These are phyloP conservation scores for Listronotus bonariensis DNA, from an alignment of 1,140 invertebrate genomes.

Conservation along the genomic window DNA sequence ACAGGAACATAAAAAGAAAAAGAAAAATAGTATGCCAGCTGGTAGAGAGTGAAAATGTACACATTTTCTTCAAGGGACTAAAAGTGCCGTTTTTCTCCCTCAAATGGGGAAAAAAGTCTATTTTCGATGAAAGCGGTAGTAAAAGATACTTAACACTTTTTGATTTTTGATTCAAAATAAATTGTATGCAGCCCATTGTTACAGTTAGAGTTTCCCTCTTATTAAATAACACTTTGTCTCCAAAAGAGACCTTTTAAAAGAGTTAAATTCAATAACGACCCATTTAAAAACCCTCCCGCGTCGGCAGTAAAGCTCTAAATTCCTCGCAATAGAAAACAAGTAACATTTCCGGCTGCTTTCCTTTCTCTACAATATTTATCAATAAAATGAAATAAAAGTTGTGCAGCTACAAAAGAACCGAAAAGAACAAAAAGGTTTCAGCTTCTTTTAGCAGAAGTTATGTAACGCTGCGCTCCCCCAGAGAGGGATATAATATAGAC, in stretches of 20 bases:
- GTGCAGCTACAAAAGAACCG: constrained; percentile 21
- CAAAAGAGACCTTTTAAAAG: background rate
- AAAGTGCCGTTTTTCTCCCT: no score
- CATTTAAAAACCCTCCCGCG: constrained; percentile 1
- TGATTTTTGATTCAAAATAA: no score
- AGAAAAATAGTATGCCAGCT: no score
- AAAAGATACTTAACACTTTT: no score
- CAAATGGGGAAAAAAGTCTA: no score
- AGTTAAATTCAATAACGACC: constrained; percentile 5
- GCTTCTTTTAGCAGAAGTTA: constrained; percentile 53
- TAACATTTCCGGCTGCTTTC: constrained; percentile 7
- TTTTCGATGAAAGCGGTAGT: no score
- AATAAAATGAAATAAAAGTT: constrained; percentile 38
- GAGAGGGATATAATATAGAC: constrained; percentile 54
- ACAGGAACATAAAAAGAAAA: no score
- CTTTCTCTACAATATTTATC: constrained; percentile 26
- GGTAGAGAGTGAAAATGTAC: no score
- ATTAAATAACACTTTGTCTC: no score
- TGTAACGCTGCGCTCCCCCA: constrained; percentile 51
- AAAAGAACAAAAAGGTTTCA: constrained; percentile 47
- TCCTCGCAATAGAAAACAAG: constrained; percentile 13
- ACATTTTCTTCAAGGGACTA: no score
- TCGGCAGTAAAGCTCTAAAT: constrained; percentile 18
- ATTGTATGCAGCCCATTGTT: no score
- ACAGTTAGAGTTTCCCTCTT: no score